These are phyloP conservation scores for Trichonephila clavipes DNA, from an alignment of 1,140 invertebrate species.

Conservation along the genomic window DNA sequence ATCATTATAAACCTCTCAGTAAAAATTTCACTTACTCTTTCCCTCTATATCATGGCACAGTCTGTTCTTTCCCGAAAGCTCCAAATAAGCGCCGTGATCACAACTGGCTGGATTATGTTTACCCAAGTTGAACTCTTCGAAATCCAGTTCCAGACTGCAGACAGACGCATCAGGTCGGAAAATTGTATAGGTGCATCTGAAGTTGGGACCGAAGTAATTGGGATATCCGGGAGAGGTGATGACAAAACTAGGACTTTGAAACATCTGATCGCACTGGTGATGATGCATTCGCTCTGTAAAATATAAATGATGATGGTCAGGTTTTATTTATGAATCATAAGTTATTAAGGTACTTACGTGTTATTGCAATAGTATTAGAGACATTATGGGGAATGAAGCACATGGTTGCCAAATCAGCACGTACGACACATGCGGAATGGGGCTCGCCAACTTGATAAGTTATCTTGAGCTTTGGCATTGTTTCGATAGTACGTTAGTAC, in stretches of 20 bases:
- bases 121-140: slow-evolving; percentile 36
- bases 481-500: no score
- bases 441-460: no score
- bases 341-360: no score
- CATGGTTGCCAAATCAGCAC: no score
- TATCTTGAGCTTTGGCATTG: no score
- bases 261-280: slow-evolving; percentile 48
- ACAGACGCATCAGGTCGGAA: slow-evolving; percentile 27
- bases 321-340: no score
- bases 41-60: slow-evolving; percentile 60
- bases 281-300: neutral
- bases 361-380: no score
- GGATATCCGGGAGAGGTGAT: slow-evolving; percentile 56
- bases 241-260: neutral
- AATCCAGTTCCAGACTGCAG: slow-evolving; percentile 51
- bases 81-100: slow-evolving; percentile 42
- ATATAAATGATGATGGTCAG: neutral
- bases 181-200: neutral
- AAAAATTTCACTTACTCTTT: slow-evolving; percentile 51
- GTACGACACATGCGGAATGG: no score
- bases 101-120: slow-evolving; percentile 58
- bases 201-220: slow-evolving; percentile 42
- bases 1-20: neutral
- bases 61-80: slow-evolving; percentile 41
- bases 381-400: no score